Percentiles rank a stretch among this genome's conserved stretches.
phyloP scores from a whole-genome alignment of 2,113 vertebrate genomes.

The Forbesichthys papilliferus region DNA sequence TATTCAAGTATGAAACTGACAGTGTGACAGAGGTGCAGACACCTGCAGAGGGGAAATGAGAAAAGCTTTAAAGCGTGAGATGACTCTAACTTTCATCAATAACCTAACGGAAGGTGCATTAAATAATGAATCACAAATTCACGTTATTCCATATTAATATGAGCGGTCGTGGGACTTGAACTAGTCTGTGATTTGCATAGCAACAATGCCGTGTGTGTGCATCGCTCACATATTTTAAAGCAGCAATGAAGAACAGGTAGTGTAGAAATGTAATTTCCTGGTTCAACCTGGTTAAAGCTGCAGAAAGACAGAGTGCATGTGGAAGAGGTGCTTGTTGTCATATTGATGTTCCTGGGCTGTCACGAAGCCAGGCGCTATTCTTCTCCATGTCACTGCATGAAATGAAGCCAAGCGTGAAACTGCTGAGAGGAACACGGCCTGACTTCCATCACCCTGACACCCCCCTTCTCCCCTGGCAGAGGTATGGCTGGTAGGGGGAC shows the following conservation, averaged over 20 bases:
- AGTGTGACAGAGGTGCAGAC: too few relatives aligned
- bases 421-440: constrained; percentile 19
- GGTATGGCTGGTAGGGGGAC: background rate
- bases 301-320: background rate
- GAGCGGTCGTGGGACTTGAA: too few relatives aligned
- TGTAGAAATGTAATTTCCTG: background rate
- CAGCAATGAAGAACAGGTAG: background rate
- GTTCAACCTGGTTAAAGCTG: background rate
- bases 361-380: constrained; percentile 9
- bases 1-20: too few relatives aligned
- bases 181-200: too few relatives aligned
- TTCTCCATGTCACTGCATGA: constrained; percentile 5
- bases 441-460: constrained; percentile 40
- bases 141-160: too few relatives aligned
- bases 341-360: constrained; percentile 1
- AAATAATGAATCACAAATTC: too few relatives aligned
- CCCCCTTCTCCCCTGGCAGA: background rate
- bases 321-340: background rate
- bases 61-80: too few relatives aligned
- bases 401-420: constrained; percentile 28
- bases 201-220: too few relatives aligned
- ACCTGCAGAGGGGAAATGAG: too few relatives aligned
- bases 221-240: too few relatives aligned
- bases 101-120: too few relatives aligned
- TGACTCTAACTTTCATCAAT: too few relatives aligned